Evolutionary conservation across 2,113 vertebrate species (phyloP), one percentile per base, ranked within the genome.

Genomic region (Arothron firmamentum): DNA sequence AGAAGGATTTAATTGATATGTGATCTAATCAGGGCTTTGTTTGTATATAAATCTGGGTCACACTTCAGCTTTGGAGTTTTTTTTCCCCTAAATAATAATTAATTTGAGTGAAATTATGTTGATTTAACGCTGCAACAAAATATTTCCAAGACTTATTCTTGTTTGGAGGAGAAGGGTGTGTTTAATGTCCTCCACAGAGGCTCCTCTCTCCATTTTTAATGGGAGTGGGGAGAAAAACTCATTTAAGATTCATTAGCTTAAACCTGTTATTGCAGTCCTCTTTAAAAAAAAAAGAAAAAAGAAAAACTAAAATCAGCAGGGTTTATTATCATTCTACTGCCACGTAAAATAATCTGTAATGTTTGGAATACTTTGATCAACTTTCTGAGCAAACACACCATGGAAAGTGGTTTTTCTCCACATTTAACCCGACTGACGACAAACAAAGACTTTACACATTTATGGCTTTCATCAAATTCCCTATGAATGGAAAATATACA

Each of bases 211-310:
- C n/a, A 17, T 47, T 47, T 58, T 78, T 66, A 82, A 86, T 78
- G 70, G 68, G 70, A 72, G 49, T 18, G 13, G 47, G 47, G n/a
- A 62, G 48, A 47, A 61, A 66, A 69, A 73, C 56, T 75, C 65
- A 75, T 85, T 56, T 28, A 72, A 75, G 67, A 80, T 75, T 78
- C 71, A 84, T 80, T 69, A 76, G 51, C 9, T 42, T n/a, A 72
- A 65, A 65, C 75, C 67, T 62, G 65, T 63, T 67, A 62, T 74
- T 80, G 53, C 59, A 65, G 62, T 75, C 64, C 56, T 66, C 62
- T 75, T 61, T 51, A 51, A n/a, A 47, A n/a, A n/a, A 17, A 47
- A n/a, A 47, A 2, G 0, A 15, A 43, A 1, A 47, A n/a, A n/a
- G 9, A 16, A 47, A 47, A n/a, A n/a, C n/a, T 6, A n/a, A 47